Evolutionary conservation across 2,888 invertebrate genomes (phyloP).

Genomic region (Myathropa florea): DNA sequence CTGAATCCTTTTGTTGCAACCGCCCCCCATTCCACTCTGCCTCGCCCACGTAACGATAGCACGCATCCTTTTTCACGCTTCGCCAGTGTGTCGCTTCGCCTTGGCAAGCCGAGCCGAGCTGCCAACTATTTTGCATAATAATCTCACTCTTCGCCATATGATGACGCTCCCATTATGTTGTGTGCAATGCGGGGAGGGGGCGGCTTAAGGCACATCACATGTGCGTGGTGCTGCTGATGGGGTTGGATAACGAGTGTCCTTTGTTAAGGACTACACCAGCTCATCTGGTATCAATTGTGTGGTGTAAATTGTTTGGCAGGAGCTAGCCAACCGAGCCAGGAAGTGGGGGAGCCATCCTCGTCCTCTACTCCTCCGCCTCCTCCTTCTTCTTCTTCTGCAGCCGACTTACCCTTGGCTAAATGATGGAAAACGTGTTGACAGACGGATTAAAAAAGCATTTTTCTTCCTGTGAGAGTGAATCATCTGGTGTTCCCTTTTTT

Average conservation of each 20-base stretch:
- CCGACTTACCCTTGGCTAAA: constrained; percentile 1
- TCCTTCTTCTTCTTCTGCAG: neutral
- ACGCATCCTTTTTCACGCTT: neutral
- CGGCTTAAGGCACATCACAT: constrained; percentile 39
- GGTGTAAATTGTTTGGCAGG: constrained; percentile 57
- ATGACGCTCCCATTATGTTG: constrained; percentile 39
- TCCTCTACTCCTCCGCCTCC: neutral
- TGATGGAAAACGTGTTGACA: constrained; percentile 63
- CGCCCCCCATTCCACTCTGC: neutral
- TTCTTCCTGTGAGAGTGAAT: constrained; percentile 1
- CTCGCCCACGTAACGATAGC: neutral
- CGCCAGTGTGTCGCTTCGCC: neutral
- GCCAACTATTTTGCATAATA: constrained; percentile 58
- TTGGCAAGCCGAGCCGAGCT: neutral
- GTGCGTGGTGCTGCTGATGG: constrained; percentile 35
- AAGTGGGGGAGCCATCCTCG: neutral
- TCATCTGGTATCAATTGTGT: constrained; percentile 69
- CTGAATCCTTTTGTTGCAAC: constrained; percentile 29
- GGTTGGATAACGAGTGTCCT: constrained; percentile 63
- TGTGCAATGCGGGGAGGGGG: constrained; percentile 32
- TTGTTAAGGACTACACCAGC: constrained; percentile 63
- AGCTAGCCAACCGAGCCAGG: neutral
- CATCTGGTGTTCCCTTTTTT: neutral
- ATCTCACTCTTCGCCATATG: constrained; percentile 40
- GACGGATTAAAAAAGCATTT: constrained; percentile 54